These are phyloP conservation scores for Struthio camelus DNA, from an alignment of 2,113 vertebrate species.

Conservation along the genomic window DNA sequence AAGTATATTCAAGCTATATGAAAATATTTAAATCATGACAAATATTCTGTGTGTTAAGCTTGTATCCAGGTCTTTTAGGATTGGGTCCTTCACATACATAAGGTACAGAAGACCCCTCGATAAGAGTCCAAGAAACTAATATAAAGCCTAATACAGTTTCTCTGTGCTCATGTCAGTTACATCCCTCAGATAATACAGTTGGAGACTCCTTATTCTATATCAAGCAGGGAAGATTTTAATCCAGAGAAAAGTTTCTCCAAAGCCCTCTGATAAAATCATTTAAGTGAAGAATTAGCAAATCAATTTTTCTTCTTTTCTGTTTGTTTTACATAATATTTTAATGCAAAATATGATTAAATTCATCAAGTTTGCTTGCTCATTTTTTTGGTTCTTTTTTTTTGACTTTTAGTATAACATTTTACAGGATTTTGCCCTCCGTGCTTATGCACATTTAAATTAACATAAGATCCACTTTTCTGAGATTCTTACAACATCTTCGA, in stretches of 20 bases:
- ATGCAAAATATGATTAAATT: not conserved
- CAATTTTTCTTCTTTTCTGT: not conserved
- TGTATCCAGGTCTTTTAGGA: not conserved
- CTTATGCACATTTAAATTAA: not conserved
- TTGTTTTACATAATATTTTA: not conserved
- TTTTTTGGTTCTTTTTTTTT: not conserved
- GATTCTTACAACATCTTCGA: not conserved
- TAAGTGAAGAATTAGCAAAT: not conserved
- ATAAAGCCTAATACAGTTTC: not conserved
- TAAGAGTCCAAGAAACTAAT: not conserved
- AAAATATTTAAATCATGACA: not conserved
- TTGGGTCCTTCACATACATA: not conserved
- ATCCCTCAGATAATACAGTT: not conserved
- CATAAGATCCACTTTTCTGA: not conserved
- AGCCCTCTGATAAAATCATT: not conserved
- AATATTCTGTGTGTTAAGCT: not conserved
- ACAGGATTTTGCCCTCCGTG: not conserved
- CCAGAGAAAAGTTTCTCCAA: not conserved
- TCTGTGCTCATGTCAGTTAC: not conserved
- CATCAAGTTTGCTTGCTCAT: not conserved
- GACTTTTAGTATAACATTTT: not conserved
- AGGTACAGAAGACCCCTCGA: not conserved
- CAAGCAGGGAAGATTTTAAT: not conserved
- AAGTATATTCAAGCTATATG: not conserved
- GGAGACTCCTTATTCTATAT: not conserved